Base-by-base conservation (phyloP, 1,140 invertebrate species). In the Sesamia nonagrioides region DNA sequence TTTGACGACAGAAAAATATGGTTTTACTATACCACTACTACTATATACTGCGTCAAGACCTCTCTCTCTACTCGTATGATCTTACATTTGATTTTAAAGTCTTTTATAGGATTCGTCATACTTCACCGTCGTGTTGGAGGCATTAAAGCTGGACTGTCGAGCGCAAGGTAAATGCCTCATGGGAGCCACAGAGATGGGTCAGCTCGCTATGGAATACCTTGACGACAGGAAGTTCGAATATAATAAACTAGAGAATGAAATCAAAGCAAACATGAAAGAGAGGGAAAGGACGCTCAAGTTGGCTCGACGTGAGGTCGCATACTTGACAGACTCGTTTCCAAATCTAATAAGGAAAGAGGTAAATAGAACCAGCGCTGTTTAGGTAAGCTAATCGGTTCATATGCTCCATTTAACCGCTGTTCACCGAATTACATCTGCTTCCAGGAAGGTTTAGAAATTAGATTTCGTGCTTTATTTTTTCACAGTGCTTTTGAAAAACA, bases 191-290 rank as follows among this genome's bases (percentile, higher is more conserved):
- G 92, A 96, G 82, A 95, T 96, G 90, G 96, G 96, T 2, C 96
- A 97, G 86, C 84, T 96, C 2, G 96, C 96, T 0, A 93, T 95
- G 74, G 96, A 97, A 84, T 96, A 97, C 85, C 87, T 96, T 1
- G 95, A 96, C 35, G 95, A 96, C 79, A 93, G 95, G 45, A 95
- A 95, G 74, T 90, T 94, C 35, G 96, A 95, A 77, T 97, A 96
- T 82, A 95, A 95, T 81, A 91, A 88, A 68, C 86, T 97, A 68
- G 95, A 96, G 66, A 88, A 92, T 27, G 91, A 95, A 35, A 95
- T 97, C 18, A 96, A 96, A 89, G 85, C 86, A 15, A 96, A 96
- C 77, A 96, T 97, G 96, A 96, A 95, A 79, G 95, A 96, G 54
- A 91, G 96, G 61, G 95, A 96, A 73, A 87, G 92, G 37, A 95